These are phyloP conservation scores for Phallusia fumigata DNA, from an alignment of 23 tunicate species.

Conservation along the genomic window DNA sequence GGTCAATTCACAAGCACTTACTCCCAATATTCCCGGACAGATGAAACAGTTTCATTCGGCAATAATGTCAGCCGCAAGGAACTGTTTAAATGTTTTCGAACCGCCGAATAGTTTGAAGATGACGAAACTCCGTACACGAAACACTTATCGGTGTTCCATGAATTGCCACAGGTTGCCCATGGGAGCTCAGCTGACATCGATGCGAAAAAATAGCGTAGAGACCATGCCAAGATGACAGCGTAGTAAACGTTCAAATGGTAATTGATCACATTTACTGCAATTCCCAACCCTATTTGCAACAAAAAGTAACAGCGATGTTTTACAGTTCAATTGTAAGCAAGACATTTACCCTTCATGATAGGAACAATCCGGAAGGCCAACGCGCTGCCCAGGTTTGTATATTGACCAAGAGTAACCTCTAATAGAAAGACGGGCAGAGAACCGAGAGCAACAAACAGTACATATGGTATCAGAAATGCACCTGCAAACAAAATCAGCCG, in stretches of 20 bases:
- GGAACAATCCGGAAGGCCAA: constrained; percentile 77
- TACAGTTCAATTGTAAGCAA: too few relatives aligned
- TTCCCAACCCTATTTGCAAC: constrained; percentile 46
- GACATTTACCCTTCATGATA: constrained; percentile 74
- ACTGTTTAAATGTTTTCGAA: neutral
- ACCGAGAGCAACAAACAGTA: constrained; percentile 70
- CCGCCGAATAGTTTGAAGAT: neutral
- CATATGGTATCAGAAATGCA: constrained; percentile 87
- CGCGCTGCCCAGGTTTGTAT: constrained; percentile 61
- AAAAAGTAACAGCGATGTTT: too few relatives aligned
- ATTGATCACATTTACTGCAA: constrained; percentile 91
- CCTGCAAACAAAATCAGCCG: constrained; percentile 35
- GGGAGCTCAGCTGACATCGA: constrained; percentile 76
- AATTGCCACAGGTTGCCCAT: constrained; percentile 78
- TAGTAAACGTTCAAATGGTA: constrained; percentile 82
- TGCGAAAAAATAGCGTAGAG: constrained; percentile 84
- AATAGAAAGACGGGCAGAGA: constrained; percentile 85
- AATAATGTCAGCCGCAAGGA: neutral
- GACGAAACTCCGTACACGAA: constrained; percentile 49
- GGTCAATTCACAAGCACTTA: constrained; percentile 26
- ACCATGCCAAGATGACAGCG: constrained; percentile 90
- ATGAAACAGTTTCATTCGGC: constrained; percentile 39
- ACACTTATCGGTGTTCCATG: constrained; percentile 75
- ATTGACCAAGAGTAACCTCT: constrained; percentile 91
- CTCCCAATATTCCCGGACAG: constrained; percentile 89